Evolutionary conservation across 2,888 invertebrate genomes (phyloP), one percentile per base, ranked within the genome.

Genomic region (Hedya salicella): DNA sequence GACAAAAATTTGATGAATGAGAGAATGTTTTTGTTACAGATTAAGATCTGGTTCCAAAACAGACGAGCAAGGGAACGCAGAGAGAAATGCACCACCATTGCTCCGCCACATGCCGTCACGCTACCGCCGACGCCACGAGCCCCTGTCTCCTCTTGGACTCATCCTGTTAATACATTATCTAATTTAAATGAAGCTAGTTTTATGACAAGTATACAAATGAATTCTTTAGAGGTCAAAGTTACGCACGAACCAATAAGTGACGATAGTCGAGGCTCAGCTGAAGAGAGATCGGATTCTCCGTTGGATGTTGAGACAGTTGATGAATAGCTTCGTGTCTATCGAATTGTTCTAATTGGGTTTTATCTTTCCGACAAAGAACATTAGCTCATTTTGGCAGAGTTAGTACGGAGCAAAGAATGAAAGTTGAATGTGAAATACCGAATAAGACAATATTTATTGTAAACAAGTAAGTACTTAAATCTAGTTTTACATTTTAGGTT

Each of bases 1-100:
- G 25, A 16, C 62, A 14, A 13, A 39, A 46, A 5, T 11, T 2
- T 42, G 39, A 54, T 53, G 56, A 46, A 21, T 9, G 46, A 46
- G n/a, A 36, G 39, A 68, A 68, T 48, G 63, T 81, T 78, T 68
- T 68, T 48, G 65, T 81, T 78, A 19, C 78, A 92, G 92, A 92
- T 91, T 61, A 93, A 95, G 90, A 96, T 96, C 73, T 96, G 96
- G 96, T 96, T 96, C 81, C 96, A 96, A 93, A 96, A 96, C 82
- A 94, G 96, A 50, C 93, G 96, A 54, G 96, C 96, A 0, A 92
- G 96, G 36, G 96, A 96, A 76, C 89, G 96, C 71, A 92, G 96
- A 72, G 96, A 96, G 83, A 94, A 93, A 75, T 82, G 79, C 59
- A 72, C 75, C 0, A 82, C 69, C 21, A 85, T 91, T 1, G 71